A percentile compares a stretch with the other conserved stretches of the same genome.
Evolutionary conservation across 2,888 invertebrate genomes (phyloP).

Genomic region (Acleris cristana): DNA sequence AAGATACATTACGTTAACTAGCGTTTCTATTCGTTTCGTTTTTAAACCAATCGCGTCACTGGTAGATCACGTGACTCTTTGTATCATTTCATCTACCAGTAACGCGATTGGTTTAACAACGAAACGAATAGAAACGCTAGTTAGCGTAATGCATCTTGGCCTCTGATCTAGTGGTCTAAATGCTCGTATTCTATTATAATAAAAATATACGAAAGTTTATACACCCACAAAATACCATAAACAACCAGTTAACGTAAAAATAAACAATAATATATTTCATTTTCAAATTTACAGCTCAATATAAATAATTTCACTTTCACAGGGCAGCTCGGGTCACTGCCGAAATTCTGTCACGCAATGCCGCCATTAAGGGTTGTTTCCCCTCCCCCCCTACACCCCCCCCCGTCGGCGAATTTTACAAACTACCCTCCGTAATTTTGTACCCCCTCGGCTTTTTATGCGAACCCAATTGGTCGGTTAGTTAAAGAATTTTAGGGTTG

Average conservation of each 20-base stretch:
- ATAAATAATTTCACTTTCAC: slow-evolving; percentile 81
- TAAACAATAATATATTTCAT: background rate
- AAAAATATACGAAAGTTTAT: too few species aligned
- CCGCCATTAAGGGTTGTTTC: slow-evolving; percentile 80
- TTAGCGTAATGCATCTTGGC: too few species aligned
- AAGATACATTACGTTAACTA: too few species aligned
- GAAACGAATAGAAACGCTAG: too few species aligned
- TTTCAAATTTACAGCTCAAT: slow-evolving; percentile 60
- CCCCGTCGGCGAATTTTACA: slow-evolving; percentile 77
- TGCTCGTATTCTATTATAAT: too few species aligned
- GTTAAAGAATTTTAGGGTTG: slow-evolving; percentile 27
- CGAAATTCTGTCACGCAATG: slow-evolving; percentile 83
- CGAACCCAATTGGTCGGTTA: slow-evolving; percentile 53
- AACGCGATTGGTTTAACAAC: too few species aligned
- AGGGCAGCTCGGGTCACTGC: slow-evolving; percentile 78
- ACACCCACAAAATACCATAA: background rate
- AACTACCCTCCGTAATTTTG: slow-evolving; percentile 76
- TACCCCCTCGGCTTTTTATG: slow-evolving; percentile 65
- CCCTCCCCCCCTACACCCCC: slow-evolving; percentile 53
- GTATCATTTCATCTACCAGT: too few species aligned
- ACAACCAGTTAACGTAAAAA: background rate
- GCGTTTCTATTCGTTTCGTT: too few species aligned
- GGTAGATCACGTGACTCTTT: too few species aligned
- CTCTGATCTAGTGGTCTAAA: too few species aligned
- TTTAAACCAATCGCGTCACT: too few species aligned